These are phyloP conservation scores for Drosophila arawakana DNA, from an alignment of 1,140 invertebrate genomes.

Conservation along the genomic window DNA sequence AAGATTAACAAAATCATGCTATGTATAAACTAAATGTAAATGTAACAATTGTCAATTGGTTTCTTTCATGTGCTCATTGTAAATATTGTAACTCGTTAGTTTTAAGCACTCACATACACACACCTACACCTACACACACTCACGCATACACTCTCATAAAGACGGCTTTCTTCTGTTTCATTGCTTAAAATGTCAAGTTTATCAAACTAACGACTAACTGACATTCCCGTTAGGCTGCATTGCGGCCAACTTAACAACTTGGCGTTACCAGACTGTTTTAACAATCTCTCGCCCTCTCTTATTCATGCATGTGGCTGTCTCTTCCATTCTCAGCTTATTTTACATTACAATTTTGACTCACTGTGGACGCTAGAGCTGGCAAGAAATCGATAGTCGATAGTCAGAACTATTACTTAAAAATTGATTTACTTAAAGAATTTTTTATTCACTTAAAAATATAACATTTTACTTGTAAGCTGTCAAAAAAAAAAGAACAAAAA, in stretches of 20 bases:
- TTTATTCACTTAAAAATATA: too few species aligned
- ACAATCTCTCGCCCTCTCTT: not conserved
- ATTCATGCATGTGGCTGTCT: slow-evolving; percentile 27
- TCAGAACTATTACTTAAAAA: too few species aligned
- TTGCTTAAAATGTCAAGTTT: not conserved
- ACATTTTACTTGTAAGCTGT: too few species aligned
- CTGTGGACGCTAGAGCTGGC: too few species aligned
- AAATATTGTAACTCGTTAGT: slow-evolving; percentile 44
- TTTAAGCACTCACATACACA: slow-evolving; percentile 20
- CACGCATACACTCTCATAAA: not conserved
- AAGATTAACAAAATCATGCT: not conserved
- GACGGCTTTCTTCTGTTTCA: slow-evolving; percentile 7
- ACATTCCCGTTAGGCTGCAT: not conserved
- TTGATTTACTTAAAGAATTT: too few species aligned
- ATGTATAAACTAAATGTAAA: slow-evolving; percentile 26
- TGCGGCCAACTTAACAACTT: not conserved
- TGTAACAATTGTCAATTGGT: slow-evolving; percentile 51
- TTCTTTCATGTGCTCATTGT: slow-evolving; percentile 25
- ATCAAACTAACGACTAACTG: not conserved
- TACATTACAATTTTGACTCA: too few species aligned
- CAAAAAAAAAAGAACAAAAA: too few species aligned
- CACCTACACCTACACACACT: slow-evolving; percentile 3
- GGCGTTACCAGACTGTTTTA: not conserved
- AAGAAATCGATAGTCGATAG: too few species aligned
- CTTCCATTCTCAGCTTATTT: not conserved